Evolutionary conservation across 2,888 invertebrate genomes (phyloP).

Genomic region (Pediacus dermestoides): DNA sequence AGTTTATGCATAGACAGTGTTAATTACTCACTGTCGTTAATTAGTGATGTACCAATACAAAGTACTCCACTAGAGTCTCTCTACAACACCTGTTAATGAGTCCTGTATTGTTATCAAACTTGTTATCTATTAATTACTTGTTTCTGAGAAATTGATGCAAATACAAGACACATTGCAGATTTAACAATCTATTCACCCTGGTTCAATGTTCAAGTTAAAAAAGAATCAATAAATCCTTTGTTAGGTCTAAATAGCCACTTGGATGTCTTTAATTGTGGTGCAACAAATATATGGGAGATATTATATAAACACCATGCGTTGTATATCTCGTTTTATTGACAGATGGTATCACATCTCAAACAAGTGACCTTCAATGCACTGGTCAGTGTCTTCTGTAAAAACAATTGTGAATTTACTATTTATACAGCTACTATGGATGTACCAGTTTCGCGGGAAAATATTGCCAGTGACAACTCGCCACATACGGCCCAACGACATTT

Average conservation of each 20-base stretch:
- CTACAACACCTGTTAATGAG: constrained; percentile 33
- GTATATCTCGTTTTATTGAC: constrained; percentile 7
- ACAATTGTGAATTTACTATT: constrained; percentile 14
- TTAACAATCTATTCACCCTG: no score
- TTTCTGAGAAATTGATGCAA: constrained; percentile 32
- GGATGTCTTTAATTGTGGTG: background rate
- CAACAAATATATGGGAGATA: background rate
- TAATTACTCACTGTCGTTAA: constrained; percentile 25
- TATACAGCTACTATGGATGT: constrained; percentile 8
- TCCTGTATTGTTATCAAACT: constrained; percentile 29
- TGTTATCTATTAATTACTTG: constrained; percentile 35
- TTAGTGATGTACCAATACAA: constrained; percentile 19
- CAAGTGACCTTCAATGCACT: constrained; percentile 12
- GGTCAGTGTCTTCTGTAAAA: constrained; percentile 11
- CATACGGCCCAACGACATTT: no score
- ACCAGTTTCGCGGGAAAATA: constrained; percentile 5
- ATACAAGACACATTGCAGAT: no score
- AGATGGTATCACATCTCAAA: constrained; percentile 12
- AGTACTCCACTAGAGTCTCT: constrained; percentile 7
- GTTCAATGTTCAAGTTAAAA: no score
- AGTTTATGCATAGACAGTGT: constrained; percentile 17
- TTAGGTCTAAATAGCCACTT: no score
- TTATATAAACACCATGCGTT: background rate
- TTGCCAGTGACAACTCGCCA: no score
- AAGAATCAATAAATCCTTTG: no score